A percentile compares a stretch with the other conserved stretches of the same genome.
These are phyloP conservation scores for Lepidurus packardi DNA, from an alignment of 1,140 invertebrate genomes.

Conservation along the genomic window DNA sequence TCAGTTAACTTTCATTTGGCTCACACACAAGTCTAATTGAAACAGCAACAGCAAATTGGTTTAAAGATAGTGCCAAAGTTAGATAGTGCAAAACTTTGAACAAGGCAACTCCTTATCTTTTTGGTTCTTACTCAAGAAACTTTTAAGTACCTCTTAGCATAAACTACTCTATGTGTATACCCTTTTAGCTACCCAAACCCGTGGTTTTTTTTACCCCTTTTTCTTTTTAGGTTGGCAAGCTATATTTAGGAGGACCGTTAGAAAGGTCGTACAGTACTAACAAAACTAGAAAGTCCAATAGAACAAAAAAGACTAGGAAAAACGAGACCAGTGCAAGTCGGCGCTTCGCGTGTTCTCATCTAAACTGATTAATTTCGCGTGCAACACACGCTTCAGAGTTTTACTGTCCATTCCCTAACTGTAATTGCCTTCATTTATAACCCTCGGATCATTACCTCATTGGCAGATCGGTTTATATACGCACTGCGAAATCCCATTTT, in stretches of 20 bases:
- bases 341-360: constrained; percentile 1
- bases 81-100: too few species aligned
- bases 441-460: not conserved
- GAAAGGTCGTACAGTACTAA: not conserved
- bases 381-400: not conserved
- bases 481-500: not conserved
- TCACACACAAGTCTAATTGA: too few species aligned
- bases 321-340: not conserved
- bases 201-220: not conserved
- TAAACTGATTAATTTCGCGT: not conserved
- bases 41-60: too few species aligned
- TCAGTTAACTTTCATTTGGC: too few species aligned
- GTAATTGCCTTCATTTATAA: constrained; percentile 1
- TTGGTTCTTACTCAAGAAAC: too few species aligned
- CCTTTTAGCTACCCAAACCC: constrained; percentile 24
- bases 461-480: not conserved
- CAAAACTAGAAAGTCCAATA: not conserved
- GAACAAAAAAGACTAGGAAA: not conserved
- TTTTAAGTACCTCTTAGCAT: too few species aligned
- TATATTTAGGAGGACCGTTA: not conserved
- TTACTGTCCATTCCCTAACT: not conserved
- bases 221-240: not conserved
- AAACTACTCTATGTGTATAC: too few species aligned
- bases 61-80: too few species aligned
- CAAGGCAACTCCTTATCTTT: too few species aligned